These are phyloP conservation scores for Cybosia mesomella DNA, from an alignment of 2,888 invertebrate genomes.

Conservation along the genomic window DNA sequence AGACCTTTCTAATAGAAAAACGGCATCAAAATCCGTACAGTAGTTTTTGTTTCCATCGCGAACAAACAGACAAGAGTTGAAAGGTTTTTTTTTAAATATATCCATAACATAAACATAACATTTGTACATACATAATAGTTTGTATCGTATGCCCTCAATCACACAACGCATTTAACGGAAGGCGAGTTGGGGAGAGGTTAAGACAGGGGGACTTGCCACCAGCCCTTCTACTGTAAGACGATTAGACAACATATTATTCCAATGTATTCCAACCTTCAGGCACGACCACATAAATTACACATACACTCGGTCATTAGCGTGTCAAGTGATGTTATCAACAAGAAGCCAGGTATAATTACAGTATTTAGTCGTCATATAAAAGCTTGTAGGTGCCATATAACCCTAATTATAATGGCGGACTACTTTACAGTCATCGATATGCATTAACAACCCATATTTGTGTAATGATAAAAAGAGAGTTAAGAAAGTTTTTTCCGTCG, in stretches of 20 bases:
- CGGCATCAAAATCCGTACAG: no score
- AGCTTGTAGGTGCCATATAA: background rate
- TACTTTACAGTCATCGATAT: background rate
- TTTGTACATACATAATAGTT: no score
- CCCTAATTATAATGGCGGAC: background rate
- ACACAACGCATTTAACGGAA: background rate
- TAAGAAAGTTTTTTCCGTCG: background rate
- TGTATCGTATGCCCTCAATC: no score
- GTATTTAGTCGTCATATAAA: slow-evolving; percentile 5
- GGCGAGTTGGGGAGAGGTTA: background rate
- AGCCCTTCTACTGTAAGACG: background rate
- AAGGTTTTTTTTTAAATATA: no score
- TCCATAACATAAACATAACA: no score
- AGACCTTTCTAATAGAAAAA: no score
- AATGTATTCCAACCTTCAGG: background rate
- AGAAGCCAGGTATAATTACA: background rate
- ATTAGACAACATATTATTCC: background rate
- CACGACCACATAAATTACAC: slow-evolving; percentile 5
- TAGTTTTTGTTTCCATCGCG: no score
- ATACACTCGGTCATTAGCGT: background rate
- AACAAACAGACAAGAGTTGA: no score
- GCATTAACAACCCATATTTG: background rate
- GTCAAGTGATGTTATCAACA: slow-evolving; percentile 10
- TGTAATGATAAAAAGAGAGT: background rate
- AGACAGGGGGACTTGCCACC: no score